Evolutionary conservation across 2,797 vertebrate species (phyloP), one percentile per base, ranked within the genome.

Genomic region (Hirundo rustica): DNA sequence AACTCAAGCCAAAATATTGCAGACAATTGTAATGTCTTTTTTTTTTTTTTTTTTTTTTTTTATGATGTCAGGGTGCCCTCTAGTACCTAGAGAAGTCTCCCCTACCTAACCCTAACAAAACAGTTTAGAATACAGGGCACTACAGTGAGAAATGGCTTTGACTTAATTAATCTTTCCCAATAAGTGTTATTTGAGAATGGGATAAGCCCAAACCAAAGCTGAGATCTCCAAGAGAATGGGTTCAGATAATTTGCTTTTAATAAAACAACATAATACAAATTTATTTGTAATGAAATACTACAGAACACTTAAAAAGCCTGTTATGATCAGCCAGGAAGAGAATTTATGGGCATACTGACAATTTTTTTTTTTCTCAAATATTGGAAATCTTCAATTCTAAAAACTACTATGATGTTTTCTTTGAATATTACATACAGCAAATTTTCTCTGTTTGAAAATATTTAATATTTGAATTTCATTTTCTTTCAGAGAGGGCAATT

Each of bases 41-140:
- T 42, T 42, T 42, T 16, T 12, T n/a, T n/a, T n/a, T 14, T 42
- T 45, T 19, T 18, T 14, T 60, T 47, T 79, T 44, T 30, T 14
- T 3, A 21, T 66, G 17, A 36, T 36, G 5, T 42, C 13, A 1
- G 2, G 2, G 5, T 25, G 26, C 5, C 30, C 16, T 68, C 30
- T 29, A 68, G 13, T 29, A 82, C 26, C 29, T 51, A 27, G 9
- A 14, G 30, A 9, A 65, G 10, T 34, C 11, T 73, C 9, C 16
- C 27, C 13, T 47, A 25, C 6, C 7, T 86, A 4, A 13, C 16
- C 13, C 16, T 51, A 47, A 16, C 7, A 17, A 19, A 64, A 38
- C 0, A 1, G 29, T 44, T 40, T 67, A n/a, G 22, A 26, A 36
- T 73, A 44, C 8, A 5, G 5, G 26, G 15, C 44, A 57, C 16